Evolutionary conservation across 2,113 vertebrate species (phyloP), one percentile per base, ranked within the genome.

Genomic region (Chaetops frenatus): DNA sequence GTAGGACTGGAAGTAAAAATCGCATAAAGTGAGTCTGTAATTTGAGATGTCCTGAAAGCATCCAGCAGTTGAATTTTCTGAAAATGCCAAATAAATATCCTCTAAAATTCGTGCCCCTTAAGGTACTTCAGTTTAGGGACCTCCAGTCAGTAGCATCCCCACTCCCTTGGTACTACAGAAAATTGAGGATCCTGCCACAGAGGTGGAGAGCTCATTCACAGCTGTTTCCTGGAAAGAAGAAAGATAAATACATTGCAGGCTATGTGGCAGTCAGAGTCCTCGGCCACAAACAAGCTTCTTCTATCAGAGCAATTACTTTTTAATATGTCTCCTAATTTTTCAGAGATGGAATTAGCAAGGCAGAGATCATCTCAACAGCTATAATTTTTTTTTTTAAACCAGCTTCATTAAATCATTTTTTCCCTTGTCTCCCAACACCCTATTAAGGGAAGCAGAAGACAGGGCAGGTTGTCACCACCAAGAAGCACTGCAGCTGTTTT

Each of bases 361-460:
- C 64, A 92, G 35, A 54, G 14, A 54, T 62, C n/a, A 61, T 85
- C 56, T 36, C 38, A 51, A 29, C 23, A 72, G 50, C 56, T 58
- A 45, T n/a, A 33, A 10, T 45, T n/a, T 47, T 40, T 29, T 18
- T 82, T 61, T n/a, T 79, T 74, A 80, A 42, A 48, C 14, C 70
- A 66, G 56, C 45, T 90, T 64, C 22, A 85, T 67, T 62, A 81
- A 65, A 44, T 36, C 5, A 29, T 58, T 83, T 67, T 76, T 77
- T 56, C 35, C 81, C 73, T 90, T 92, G 60, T 91, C 86, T 97
- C 73, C 81, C 70, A 51, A 51, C 38, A 91, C 33, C 54, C 45
- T 71, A 77, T 51, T 95, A 94, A 94, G 48, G n/a, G 77, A 95
- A 96, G 90, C 54, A 81, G 74, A 86, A 90, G 80, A 62, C 38